Percentiles rank a stretch among this genome's conserved stretches.
phyloP scores from a whole-genome alignment of 2,797 vertebrate species.

The Sebastes matsubarae region DNA sequence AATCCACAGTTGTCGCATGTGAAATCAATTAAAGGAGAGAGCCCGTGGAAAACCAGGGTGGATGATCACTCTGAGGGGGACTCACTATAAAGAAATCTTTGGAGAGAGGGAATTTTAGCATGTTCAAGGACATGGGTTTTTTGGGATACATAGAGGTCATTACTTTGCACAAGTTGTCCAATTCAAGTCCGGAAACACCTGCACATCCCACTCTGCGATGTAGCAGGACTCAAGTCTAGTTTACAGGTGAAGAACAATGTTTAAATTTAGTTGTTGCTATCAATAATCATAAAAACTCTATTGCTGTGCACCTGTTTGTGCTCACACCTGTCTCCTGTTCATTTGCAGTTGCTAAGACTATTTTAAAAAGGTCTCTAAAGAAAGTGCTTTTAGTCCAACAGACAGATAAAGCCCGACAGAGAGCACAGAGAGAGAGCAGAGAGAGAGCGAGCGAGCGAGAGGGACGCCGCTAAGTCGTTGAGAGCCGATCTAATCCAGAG shows the following conservation, averaged over 20 bases:
- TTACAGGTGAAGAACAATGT: background rate
- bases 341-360: slow-evolving; percentile 14
- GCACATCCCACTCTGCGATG: background rate
- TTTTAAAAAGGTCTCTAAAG: slow-evolving; percentile 45
- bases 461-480: slow-evolving; percentile 50
- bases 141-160: slow-evolving; percentile 33
- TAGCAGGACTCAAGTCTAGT: background rate
- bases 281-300: too few species aligned
- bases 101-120: slow-evolving; percentile 9
- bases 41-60: slow-evolving; percentile 41
- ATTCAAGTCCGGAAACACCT: background rate
- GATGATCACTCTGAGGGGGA: slow-evolving; percentile 25
- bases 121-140: slow-evolving; percentile 58
- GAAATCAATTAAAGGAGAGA: slow-evolving; percentile 77
- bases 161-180: background rate
- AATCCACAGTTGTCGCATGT: slow-evolving; percentile 62
- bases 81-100: slow-evolving; percentile 7
- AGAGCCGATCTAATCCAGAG: slow-evolving; percentile 72
- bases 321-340: background rate
- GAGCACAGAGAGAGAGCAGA: background rate
- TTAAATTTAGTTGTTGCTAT: too few species aligned
- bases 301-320: background rate
- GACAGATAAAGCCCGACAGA: slow-evolving; percentile 40
- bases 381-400: slow-evolving; percentile 50
- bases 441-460: slow-evolving; percentile 22